Evolutionary conservation across 2,888 invertebrate species (phyloP).

Genomic region (Onthophagus sagittarius): DNA sequence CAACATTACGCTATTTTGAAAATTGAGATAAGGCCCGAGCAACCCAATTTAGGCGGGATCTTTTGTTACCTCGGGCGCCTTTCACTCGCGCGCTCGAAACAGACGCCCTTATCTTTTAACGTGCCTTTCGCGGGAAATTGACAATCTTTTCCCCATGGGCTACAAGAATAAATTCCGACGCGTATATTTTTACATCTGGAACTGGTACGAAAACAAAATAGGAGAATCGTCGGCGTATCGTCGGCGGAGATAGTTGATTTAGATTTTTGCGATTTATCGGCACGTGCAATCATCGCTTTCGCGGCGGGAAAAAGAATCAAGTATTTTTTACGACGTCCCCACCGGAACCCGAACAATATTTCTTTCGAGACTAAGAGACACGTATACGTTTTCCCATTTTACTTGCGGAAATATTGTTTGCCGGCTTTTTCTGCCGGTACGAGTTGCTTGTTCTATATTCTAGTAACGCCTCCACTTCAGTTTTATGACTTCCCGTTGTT

Average conservation of each 20-base stretch:
- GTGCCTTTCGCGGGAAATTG: background rate
- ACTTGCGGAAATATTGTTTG: background rate
- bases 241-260: background rate
- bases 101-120: background rate
- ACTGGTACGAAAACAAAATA: background rate
- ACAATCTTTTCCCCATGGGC: background rate
- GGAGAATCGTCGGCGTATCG: background rate
- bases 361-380: background rate
- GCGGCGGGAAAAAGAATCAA: background rate
- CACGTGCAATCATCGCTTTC: background rate
- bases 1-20: background rate
- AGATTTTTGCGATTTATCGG: background rate
- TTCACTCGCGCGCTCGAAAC: background rate
- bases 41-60: background rate
- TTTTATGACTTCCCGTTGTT: background rate
- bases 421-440: background rate
- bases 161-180: background rate
- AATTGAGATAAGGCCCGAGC: background rate
- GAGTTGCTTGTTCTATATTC: background rate
- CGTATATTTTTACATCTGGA: background rate
- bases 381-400: background rate
- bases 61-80: background rate
- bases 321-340: background rate
- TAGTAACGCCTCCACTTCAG: background rate
- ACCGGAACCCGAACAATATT: background rate